Conservation (phyloP, 2,113 vertebrate species). For the Pleuronectes platessa region DNA sequence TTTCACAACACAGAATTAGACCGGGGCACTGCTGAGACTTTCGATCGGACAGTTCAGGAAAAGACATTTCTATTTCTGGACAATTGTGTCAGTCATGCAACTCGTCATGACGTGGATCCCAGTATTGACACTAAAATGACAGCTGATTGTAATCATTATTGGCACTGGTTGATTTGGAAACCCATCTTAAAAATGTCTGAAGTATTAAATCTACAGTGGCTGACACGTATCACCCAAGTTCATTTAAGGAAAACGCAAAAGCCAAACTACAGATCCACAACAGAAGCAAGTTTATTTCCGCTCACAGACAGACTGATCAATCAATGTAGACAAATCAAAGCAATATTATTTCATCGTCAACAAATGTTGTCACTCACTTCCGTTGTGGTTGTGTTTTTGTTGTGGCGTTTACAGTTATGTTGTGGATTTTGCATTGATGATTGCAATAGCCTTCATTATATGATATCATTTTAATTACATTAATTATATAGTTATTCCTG, state of each 20-base stretch:
- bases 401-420: no score
- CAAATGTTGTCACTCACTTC: no score
- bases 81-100: background rate
- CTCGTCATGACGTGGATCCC: background rate
- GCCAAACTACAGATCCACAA: no score
- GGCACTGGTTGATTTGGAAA: background rate
- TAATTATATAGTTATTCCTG: background rate
- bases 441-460: background rate
- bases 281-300: no score
- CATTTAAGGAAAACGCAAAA: no score
- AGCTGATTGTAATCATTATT: background rate
- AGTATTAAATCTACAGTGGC: background rate
- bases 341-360: no score
- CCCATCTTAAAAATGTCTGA: background rate
- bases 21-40: background rate
- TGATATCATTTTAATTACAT: background rate
- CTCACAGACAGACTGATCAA: no score
- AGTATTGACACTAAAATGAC: background rate
- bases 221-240: background rate
- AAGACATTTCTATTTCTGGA: background rate
- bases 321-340: no score
- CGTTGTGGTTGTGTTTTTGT: background rate
- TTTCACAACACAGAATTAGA: constrained; percentile 12
- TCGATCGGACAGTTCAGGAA: background rate
- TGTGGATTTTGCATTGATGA: no score